These are phyloP conservation scores for Lycocorax pyrrhopterus DNA, from an alignment of 2,113 vertebrate species.

Conservation along the genomic window DNA sequence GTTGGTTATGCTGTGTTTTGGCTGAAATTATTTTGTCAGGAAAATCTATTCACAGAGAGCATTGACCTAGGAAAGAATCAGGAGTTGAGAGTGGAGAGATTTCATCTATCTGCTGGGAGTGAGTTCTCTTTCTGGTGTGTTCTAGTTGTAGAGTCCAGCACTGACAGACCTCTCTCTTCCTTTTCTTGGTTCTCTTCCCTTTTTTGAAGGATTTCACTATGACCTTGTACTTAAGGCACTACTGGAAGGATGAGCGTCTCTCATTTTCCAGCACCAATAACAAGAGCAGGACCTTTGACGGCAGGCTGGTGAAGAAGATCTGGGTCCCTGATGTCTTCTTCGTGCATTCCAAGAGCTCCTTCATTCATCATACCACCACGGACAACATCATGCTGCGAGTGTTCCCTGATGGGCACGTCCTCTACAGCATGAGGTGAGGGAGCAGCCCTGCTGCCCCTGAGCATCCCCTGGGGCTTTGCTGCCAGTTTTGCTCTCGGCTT, in stretches of 20 bases:
- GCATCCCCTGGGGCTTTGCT: not conserved
- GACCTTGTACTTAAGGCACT: constrained; percentile 93
- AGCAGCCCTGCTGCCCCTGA: not conserved
- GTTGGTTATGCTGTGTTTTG: not conserved
- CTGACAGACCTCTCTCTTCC: not conserved
- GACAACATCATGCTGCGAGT: constrained; percentile 97
- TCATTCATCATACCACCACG: constrained; percentile 91
- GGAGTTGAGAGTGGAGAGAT: not conserved
- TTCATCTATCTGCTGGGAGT: not conserved
- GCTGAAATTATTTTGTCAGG: not conserved
- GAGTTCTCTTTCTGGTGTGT: not conserved
- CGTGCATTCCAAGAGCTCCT: constrained; percentile 94
- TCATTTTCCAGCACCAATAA: constrained; percentile 88
- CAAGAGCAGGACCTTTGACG: constrained; percentile 95
- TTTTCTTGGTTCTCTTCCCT: not conserved
- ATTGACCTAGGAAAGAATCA: not conserved
- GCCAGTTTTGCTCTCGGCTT: not conserved
- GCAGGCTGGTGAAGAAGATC: constrained; percentile 92
- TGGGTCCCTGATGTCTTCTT: constrained; percentile 97
- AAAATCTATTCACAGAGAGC: not conserved
- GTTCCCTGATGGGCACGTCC: constrained; percentile 90
- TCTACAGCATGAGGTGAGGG: constrained; percentile 91
- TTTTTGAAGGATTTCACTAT: constrained; percentile 90
- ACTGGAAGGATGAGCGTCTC: constrained; percentile 93
- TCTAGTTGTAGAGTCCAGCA: not conserved